Evolutionary conservation across 1,140 invertebrate genomes (phyloP), one percentile per base, ranked within the genome.

Genomic region (Papilio dardanus): DNA sequence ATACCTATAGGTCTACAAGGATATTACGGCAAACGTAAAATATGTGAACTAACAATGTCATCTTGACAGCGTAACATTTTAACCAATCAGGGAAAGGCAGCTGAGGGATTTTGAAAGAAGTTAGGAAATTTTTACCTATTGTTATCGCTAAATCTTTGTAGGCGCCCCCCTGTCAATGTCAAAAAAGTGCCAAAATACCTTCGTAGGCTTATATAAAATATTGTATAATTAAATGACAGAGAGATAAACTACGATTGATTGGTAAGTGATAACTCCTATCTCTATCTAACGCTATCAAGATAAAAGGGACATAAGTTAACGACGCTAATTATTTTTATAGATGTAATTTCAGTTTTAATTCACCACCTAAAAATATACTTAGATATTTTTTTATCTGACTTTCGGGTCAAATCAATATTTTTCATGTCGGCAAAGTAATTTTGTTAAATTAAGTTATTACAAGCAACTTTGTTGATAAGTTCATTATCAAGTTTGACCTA

Each of bases 391-490:
- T 68, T 37, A 68, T 67, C 65, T 35, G 8, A 16, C 16, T 35
- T 33, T 21, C n/a, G 19, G 66, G 66, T 68, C 66, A 68, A 68
- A 68, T 37, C 33, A 40, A 68, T 68, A 68, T 68, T 68, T 68
- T 40, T 24, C 33, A 16, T 24, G 66, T 68, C 66, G 35, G 19
- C 19, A 8, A 40, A 24, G 33, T 68, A 68, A 68, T 37, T 68
- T 58, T 21, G 31, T 68, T 33, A 19, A 68, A 68, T 68, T 68
- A 68, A 68, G 66, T 68, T 68, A 68, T 68, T 40, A 68, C 33
- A 37, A 7, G 19, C n/a, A 40, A 68, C 31, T 12, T 8, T 37
- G 66, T 68, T 68, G 33, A 40, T 37, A 68, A 68, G 65, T 67
- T 40, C 19, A 67, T 30, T 21, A 28, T 58, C 54, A 19, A 24